Evolutionary conservation across 2,888 invertebrate genomes (phyloP).

Genomic region (Netelia inedita): DNA sequence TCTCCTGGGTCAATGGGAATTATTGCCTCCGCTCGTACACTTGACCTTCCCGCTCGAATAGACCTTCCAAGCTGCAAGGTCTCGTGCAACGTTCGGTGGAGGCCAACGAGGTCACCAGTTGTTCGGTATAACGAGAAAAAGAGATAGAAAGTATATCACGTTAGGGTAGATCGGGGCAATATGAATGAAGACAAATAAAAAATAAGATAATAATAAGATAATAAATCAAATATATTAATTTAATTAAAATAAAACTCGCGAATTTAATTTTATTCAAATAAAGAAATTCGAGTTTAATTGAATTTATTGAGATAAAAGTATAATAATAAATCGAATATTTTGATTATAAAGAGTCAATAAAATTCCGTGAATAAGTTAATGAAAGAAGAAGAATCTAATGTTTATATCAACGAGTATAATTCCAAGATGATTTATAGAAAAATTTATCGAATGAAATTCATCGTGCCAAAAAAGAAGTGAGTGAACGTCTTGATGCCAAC

Average conservation of each 20-base stretch:
- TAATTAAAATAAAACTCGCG: neutral
- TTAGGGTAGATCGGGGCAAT: neutral
- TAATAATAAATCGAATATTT: too few species aligned
- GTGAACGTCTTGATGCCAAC: too few species aligned
- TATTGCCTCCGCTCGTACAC: constrained; percentile 43
- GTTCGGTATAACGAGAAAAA: neutral
- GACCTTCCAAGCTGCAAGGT: neutral
- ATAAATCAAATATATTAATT: neutral
- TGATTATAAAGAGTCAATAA: too few species aligned
- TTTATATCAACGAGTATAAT: too few species aligned
- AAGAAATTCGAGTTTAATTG: too few species aligned
- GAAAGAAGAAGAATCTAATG: too few species aligned
- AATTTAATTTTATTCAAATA: neutral
- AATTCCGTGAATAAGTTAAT: too few species aligned
- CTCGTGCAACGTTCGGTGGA: neutral
- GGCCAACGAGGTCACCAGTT: neutral
- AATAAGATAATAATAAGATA: neutral
- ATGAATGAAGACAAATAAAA: neutral
- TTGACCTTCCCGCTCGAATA: constrained; percentile 17
- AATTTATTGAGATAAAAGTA: too few species aligned
- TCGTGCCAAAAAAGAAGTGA: too few species aligned
- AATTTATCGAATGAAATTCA: too few species aligned
- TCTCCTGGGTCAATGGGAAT: constrained; percentile 24
- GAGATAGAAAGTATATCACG: neutral
- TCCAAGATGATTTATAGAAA: too few species aligned